Base-by-base conservation (phyloP, 2,113 vertebrate species). In the Myiozetetes cayanensis region DNA sequence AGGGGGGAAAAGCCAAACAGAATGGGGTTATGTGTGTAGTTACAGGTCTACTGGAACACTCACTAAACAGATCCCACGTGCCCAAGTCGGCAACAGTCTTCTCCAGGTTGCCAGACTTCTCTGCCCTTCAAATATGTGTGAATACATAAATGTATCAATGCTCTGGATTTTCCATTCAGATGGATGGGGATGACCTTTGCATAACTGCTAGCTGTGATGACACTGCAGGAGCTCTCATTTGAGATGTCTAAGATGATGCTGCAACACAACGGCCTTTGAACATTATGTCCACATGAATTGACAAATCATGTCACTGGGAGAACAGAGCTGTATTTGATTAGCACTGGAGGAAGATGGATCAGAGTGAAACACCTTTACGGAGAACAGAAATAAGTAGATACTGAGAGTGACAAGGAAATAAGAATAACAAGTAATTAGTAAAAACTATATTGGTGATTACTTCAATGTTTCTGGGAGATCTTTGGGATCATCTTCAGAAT, bases 1-100 rank as follows among this genome's bases (percentile, higher is more conserved):
- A 73, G 46, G 50, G 8, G 37, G 17, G 2, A 5, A 14, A 71
- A 62, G 80, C 89, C 71, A 90, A 63, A 91, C 67, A 95, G 92
- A 95, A 80, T 8, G 4, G 74, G 25, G 72, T 91, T 96, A 94
- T 94, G 75, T 86, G 52, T 67, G 50, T 61, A 72, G 67, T 70
- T 89, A 75, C 2, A 1, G 59, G 49, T 84, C 85, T 67, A 41
- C 2, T 3, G 50, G 61, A 95, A 61, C 66, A 55, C 67, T 87
- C 4, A 1, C 92, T 93, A 87, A 76, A 43, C 58, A 86, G 58
- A 74, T 74, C 44, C 20, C 25, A 10, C 8, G 0, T 63, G 52
- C 18, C 58, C 39, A 75, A 37, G 46, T 84, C 6, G 19, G 59
- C 2, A 44, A 39, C 8, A 4, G 25, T 73, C 58, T 91, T 92